Base-by-base conservation (phyloP, 2,888 invertebrate genomes). In the Agriopis aurantiaria region DNA sequence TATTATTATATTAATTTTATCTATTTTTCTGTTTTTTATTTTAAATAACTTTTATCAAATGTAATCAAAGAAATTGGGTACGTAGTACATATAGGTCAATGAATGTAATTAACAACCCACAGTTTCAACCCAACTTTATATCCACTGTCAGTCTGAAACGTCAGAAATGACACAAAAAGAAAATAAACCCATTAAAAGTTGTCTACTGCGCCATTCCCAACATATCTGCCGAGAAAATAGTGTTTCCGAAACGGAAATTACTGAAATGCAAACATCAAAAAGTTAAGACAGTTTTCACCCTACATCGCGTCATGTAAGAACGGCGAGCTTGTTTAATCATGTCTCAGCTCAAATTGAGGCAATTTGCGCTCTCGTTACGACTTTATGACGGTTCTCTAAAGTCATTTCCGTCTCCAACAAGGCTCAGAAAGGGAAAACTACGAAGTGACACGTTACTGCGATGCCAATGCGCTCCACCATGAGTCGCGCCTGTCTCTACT, bases 401-500 rank as follows among this genome's bases (percentile, higher is more conserved):
- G 67, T 67, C 66, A 71, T 74, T 77, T 73, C 71, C 73, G 62
- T 23, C 51, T 64, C 43, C 61, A 60, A 69, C 64, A 70, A 71
- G 65, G 52, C 65, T 60, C 33, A 61, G 65, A 60, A 69, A 57
- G 56, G 62, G 56, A 33, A 60, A 68, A 71, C 57, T 65, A 71
- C 66, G 57, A 68, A 75, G 65, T 76, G 73, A 71, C 67, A 76
- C 65, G 74, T 61, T 63, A 69, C 49, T 60, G 67, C 63, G 72
- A 63, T 72, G 74, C 74, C 78, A 60, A 63, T 69, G 62, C 58
- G 67, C 53, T 59, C 43, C 60, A 59, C 53, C 65, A 62, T 52
- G 63, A 45, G 68, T 57, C 62, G 75, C 67, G 71, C 75, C 78
- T 75, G 77, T 76, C 71, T 78, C 79, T 14, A 71, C 68, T 63